phyloP scores from a whole-genome alignment of 2,888 invertebrate species.

The Linnaemya tessellans region DNA sequence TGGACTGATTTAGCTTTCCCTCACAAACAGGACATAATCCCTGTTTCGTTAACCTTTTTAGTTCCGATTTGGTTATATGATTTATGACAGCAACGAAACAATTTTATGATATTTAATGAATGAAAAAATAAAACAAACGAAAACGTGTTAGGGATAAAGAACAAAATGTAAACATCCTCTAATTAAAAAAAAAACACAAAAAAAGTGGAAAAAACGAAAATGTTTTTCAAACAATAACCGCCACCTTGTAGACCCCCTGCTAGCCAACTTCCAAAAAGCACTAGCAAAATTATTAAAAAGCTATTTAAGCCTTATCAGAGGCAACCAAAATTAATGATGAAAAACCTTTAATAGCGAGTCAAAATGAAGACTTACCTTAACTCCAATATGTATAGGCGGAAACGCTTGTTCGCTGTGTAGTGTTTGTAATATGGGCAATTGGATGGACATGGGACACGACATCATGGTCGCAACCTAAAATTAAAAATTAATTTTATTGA shows the following conservation, averaged over 20 bases:
- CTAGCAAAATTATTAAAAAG: not conserved
- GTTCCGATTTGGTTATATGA: slow-evolving; percentile 19
- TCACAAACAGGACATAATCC: not conserved
- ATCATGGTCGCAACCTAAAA: slow-evolving; percentile 81
- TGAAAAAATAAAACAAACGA: not conserved
- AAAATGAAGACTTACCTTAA: slow-evolving; percentile 80
- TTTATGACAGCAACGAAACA: slow-evolving; percentile 28
- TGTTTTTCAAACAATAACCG: slow-evolving; percentile 5
- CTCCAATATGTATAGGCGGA: slow-evolving; percentile 83
- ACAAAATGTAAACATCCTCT: not conserved
- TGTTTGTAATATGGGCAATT: slow-evolving; percentile 83
- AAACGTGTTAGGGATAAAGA: not conserved
- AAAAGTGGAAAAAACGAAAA: not conserved
- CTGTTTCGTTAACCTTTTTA: slow-evolving; percentile 7
- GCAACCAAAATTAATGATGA: not conserved
- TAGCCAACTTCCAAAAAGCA: not conserved
- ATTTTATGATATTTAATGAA: slow-evolving; percentile 31
- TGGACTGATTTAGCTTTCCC: not conserved
- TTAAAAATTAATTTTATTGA: not conserved
- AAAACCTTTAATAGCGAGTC: not conserved
- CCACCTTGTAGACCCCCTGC: slow-evolving; percentile 41
- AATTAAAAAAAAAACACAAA: no score
- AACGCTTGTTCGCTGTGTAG: slow-evolving; percentile 82
- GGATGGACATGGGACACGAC: slow-evolving; percentile 84
- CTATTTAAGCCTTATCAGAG: slow-evolving; percentile 33